Base-by-base conservation (phyloP, 2,888 invertebrate genomes). In the Minunthozetes semirufus region DNA sequence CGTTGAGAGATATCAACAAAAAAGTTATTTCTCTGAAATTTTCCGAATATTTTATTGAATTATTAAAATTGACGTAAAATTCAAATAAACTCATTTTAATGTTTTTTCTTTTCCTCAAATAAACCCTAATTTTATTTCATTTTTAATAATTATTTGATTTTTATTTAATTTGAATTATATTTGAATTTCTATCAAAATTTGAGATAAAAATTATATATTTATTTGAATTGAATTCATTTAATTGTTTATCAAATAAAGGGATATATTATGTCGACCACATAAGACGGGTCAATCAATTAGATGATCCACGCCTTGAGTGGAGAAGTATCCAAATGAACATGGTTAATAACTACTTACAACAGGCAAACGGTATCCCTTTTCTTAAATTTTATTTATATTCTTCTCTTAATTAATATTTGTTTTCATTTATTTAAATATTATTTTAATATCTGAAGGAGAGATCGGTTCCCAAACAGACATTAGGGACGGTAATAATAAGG, bases 241-340 rank as follows among this genome's bases (percentile, higher is more conserved):
- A 33, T 33, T 33, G n/a, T n/a, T n/a, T n/a, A n/a, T n/a, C n/a
- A n/a, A n/a, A n/a, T 19, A 2, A 2, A 59, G 59, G 59, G 79
- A 89, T 92, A 79, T 97, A 96, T 86, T 97, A 93, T 86, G 94
- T 95, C 85, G 93, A 97, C 86, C 97, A 97, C 86, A 90, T 93
- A 85, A 93, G 90, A 85, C 94, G 94, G 93, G 86, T 91, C 92
- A 97, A 95, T 82, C 96, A 97, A 85, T 85, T 96, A 78, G 96
- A 97, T 86, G 96, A 97, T 85, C 97, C 97, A 78, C 87, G 96
- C 81, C 88, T 93, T 85, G 94, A 95, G 89, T 97, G 96, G 96
- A 89, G 94, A 82, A 90, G 90, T 81, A 90, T 94, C 81, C 97
- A 97, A 85, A 95, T 97, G 86, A 91, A 90, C 79, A 97, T 97